These are phyloP conservation scores for Margaritifera margaritifera DNA, from an alignment of 2,888 invertebrate genomes.

Conservation along the genomic window DNA sequence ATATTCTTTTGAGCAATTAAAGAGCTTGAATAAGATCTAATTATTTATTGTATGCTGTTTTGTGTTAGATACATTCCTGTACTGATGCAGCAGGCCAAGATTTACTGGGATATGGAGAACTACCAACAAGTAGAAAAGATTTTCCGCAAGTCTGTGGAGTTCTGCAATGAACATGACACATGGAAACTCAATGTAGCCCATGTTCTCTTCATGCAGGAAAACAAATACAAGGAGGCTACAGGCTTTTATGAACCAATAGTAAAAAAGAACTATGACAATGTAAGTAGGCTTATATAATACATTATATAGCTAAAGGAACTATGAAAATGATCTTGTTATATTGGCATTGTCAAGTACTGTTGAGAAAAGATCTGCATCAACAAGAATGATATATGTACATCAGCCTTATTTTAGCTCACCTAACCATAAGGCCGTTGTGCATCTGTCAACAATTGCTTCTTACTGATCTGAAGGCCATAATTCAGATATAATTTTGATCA, in stretches of 20 bases:
- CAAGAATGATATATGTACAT: too few species aligned
- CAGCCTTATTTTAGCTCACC: too few species aligned
- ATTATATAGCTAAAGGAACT: too few species aligned
- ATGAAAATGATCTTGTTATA: too few species aligned
- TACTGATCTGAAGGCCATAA: too few species aligned
- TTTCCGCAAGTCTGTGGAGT: conserved; percentile 96
- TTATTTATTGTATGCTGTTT: not conserved
- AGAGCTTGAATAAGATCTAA: not conserved
- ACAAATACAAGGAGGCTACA: conserved; percentile 97
- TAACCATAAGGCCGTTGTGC: too few species aligned
- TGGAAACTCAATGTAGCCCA: conserved; percentile 99
- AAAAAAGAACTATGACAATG: conserved; percentile 90
- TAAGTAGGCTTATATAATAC: too few species aligned
- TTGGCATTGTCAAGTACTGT: too few species aligned
- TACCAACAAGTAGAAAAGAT: conserved; percentile 97
- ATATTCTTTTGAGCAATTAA: conserved; percentile 1
- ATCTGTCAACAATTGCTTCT: too few species aligned
- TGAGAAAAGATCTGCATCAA: too few species aligned
- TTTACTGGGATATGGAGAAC: conserved; percentile 97
- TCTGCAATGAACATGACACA: conserved; percentile 96
- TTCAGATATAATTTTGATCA: too few species aligned
- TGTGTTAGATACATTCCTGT: conserved; percentile 89
- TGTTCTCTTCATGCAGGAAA: conserved; percentile 99
- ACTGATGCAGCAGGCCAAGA: conserved; percentile 99
- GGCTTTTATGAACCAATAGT: conserved; percentile 99